Evolutionary conservation across 2,797 vertebrate genomes (phyloP).

Genomic region (Echiichthys vipera): DNA sequence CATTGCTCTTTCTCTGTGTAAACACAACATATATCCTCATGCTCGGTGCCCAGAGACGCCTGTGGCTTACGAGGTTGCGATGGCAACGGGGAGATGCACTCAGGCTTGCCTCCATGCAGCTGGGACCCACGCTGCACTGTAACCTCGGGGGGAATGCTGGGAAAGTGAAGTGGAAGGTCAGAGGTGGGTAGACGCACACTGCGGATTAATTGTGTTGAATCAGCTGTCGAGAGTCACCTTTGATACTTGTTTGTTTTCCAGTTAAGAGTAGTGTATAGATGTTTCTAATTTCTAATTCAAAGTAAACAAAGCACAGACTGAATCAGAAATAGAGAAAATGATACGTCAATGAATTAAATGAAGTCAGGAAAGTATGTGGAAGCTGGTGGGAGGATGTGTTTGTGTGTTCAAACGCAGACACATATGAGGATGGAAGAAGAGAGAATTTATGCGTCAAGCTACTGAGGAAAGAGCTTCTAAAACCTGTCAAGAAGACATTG

Average conservation of each 20-base stretch:
- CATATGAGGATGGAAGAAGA: constrained; percentile 1
- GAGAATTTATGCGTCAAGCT: constrained; percentile 21
- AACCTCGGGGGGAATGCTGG: constrained; percentile 61
- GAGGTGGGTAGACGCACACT: not conserved
- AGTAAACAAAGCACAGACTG: constrained; percentile 5
- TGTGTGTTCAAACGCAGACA: constrained; percentile 31
- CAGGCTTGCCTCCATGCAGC: constrained; percentile 69
- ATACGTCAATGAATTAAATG: constrained; percentile 14
- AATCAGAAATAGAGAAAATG: constrained; percentile 15
- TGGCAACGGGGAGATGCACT: constrained; percentile 68
- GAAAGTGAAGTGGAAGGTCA: constrained; percentile 48
- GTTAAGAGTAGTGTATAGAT: not conserved
- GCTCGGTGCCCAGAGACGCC: constrained; percentile 46
- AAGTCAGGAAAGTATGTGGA: constrained; percentile 7
- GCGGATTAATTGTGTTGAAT: constrained; percentile 51
- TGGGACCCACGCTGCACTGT: constrained; percentile 65
- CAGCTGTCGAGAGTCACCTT: constrained; percentile 20
- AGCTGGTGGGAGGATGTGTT: constrained; percentile 19
- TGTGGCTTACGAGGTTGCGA: constrained; percentile 63
- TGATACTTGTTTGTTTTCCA: not conserved
- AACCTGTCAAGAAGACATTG: constrained; percentile 55
- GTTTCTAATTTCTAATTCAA: too few species aligned
- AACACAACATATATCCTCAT: constrained; percentile 61
- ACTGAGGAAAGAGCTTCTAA: constrained; percentile 49
- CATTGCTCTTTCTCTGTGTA: constrained; percentile 44